Evolutionary conservation across 1,140 invertebrate species (phyloP).

Genomic region (Sweltsa coloradensis): DNA sequence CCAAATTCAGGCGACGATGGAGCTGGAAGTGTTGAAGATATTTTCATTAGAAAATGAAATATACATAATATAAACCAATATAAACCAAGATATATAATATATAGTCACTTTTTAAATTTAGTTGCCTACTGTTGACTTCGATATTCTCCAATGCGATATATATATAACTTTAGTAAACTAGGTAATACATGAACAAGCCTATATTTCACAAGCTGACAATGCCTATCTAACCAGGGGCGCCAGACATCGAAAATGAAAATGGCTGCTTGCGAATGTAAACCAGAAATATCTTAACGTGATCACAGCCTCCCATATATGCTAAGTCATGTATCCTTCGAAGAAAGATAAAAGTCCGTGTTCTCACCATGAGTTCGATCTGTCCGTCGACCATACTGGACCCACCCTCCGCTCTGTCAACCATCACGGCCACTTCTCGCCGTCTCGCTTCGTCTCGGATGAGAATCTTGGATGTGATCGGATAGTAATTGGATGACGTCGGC

Average conservation of each 20-base stretch:
- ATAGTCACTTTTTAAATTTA: not conserved
- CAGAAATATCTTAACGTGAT: not conserved
- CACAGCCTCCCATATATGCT: not conserved
- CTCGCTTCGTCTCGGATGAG: conserved; percentile 42
- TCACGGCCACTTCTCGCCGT: conserved; percentile 41
- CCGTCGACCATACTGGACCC: conserved; percentile 67
- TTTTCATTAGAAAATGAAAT: not conserved
- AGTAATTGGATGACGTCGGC: conserved; percentile 76
- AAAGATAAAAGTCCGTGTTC: conserved; percentile 4
- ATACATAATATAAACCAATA: not conserved
- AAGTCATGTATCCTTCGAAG: not conserved
- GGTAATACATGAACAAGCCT: no score
- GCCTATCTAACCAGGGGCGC: no score
- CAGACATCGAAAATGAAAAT: no score
- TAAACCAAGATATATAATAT: not conserved
- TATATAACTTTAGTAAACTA: no score
- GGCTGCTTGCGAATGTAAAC: not conserved
- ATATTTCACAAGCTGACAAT: no score
- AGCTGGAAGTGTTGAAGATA: conserved; percentile 40
- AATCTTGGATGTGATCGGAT: conserved; percentile 83
- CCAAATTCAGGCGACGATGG: conserved; percentile 71
- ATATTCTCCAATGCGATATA: not conserved
- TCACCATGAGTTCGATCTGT: conserved; percentile 66
- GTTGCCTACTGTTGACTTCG: not conserved
- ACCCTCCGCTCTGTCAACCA: conserved; percentile 81